Base-by-base conservation (phyloP, 2,113 vertebrate species). In the Albula goreensis region DNA sequence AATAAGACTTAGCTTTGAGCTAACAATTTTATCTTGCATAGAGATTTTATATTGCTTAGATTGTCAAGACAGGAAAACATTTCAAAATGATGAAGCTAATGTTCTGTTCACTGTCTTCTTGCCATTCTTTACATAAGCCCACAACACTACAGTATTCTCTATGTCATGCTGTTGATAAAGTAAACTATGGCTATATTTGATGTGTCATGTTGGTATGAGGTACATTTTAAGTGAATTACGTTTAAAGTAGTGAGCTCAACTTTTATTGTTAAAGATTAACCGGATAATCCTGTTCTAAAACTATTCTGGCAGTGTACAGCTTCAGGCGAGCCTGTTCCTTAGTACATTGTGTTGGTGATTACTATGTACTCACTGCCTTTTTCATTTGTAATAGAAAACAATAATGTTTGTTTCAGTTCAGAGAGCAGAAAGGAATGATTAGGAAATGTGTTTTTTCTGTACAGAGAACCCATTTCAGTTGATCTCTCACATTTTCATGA, bases 391-490 rank as follows among this genome's bases (percentile, higher is more conserved):
- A 86, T 78, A 82, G 51, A 53, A 83, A 78, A 86, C 85, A 86
- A 83, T 70, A 52, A 31, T 78, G 82, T 83, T 66, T 66, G 50
- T 83, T 82, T 86, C 66, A 86, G 80, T 82, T 82, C 60, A 82
- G 80, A 56, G 52, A 52, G 25, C 80, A 82, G 74, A 86, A 53
- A 66, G 60, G 81, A 22, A 52, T 80, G 22, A 51, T 86, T 53
- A 31, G 41, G 49, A 90, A 31, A 80, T 49, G 63, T 80, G 17
- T 49, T 56, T 81, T 66, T 80, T 79, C 84, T 77, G 83, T 84
- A 78, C 78, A 74, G 81, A 88, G 60, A 88, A 84, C 87, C 84
- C 78, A 83, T 77, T 57, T 79, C 15, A 63, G 81, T 81, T 66
- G 70, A 49, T 83, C 85, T 70, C 77, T 56, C 74, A 49, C 52